Percentiles rank a stretch among this genome's conserved stretches.
These are phyloP conservation scores for Thunnus thynnus DNA, from an alignment of 2,113 vertebrate species.

Conservation along the genomic window DNA sequence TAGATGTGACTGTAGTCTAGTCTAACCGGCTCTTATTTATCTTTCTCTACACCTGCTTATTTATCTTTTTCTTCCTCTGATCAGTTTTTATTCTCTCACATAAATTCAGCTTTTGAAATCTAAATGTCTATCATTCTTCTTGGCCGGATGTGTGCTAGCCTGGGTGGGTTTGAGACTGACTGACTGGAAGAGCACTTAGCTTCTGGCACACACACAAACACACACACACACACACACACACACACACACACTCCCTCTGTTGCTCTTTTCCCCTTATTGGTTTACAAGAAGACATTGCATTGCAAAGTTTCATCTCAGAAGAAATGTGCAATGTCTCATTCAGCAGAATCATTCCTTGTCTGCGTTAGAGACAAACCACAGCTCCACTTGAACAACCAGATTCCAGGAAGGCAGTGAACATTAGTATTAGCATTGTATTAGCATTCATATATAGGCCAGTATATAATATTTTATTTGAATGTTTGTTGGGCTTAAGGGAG, in stretches of 20 bases:
- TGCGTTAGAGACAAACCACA: conserved; percentile 8
- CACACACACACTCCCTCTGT: neutral
- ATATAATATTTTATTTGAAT: no score
- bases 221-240: neutral
- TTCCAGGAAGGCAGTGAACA: conserved; percentile 20
- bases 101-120: conserved; percentile 19
- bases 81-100: conserved; percentile 7
- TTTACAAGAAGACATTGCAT: conserved; percentile 26
- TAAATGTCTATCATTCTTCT: conserved; percentile 25
- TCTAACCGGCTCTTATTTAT: neutral
- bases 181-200: conserved; percentile 78
- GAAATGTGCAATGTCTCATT: neutral
- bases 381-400: conserved; percentile 17
- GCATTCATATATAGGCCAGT: neutral
- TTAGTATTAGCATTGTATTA: neutral
- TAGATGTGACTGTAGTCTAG: neutral
- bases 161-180: conserved; percentile 44
- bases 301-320: conserved; percentile 28
- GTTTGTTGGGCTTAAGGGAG: no score
- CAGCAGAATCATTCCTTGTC: conserved; percentile 1
- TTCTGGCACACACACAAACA: conserved; percentile 38
- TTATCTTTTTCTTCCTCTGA: neutral
- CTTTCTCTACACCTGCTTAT: neutral
- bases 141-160: conserved; percentile 51
- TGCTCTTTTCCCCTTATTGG: conserved; percentile 25